Conservation (phyloP, 2,888 invertebrate species). For the Drosophila cognata region DNA sequence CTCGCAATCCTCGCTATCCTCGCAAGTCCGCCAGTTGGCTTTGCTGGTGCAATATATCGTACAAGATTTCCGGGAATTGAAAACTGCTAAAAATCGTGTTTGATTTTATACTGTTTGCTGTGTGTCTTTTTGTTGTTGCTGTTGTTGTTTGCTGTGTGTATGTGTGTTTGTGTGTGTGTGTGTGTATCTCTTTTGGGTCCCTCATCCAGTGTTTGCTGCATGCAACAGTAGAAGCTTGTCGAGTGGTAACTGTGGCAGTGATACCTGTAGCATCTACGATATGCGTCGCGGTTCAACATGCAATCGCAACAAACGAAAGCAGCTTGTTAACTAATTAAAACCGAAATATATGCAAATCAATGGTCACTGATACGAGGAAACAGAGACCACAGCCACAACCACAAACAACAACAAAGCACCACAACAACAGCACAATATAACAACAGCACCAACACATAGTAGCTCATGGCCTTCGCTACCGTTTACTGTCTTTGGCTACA, state of each 20-base stretch:
- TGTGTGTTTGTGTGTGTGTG: conserved; percentile 7
- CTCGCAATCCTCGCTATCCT: conserved; percentile 33
- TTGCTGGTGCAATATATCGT: conserved; percentile 74
- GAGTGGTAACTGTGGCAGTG: conserved; percentile 25
- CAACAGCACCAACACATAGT: conserved; percentile 4
- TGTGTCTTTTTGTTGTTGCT: conserved; percentile 6
- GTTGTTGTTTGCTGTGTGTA: conserved; percentile 14
- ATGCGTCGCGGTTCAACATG: conserved; percentile 80
- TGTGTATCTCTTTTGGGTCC: background rate
- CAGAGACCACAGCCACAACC: conserved; percentile 12
- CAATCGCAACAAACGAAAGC: conserved; percentile 81
- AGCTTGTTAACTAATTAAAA: conserved; percentile 84
- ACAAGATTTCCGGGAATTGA: conserved; percentile 81
- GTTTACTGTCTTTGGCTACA: conserved; percentile 32
- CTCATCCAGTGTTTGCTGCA: conserved; percentile 31
- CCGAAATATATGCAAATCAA: conserved; percentile 84
- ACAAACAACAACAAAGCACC: background rate
- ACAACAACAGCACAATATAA: background rate
- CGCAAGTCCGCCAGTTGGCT: conserved; percentile 39
- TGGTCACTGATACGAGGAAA: conserved; percentile 53
- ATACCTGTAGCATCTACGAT: conserved; percentile 75
- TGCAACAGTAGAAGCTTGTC: conserved; percentile 44
- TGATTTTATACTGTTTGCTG: conserved; percentile 73
- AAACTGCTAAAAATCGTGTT: conserved; percentile 81
- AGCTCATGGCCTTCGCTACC: conserved; percentile 34